phyloP scores from a whole-genome alignment of 1,140 invertebrate species.

The Drosophila ambigua region DNA sequence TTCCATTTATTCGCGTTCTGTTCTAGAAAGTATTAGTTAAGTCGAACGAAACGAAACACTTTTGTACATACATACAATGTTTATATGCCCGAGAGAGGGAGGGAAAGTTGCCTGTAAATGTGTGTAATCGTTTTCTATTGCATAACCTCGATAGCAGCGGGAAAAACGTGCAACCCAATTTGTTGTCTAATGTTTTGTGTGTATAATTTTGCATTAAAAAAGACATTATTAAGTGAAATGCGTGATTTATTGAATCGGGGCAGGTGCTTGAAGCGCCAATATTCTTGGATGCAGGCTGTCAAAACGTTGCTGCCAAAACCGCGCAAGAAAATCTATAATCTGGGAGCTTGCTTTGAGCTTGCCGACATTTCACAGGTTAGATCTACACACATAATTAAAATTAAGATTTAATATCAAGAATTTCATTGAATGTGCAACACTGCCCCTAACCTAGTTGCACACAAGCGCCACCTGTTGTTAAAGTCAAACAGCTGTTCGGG shows the following conservation, averaged over 20 bases:
- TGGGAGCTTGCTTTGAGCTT: conserved; percentile 65
- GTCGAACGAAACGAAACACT: conserved; percentile 43
- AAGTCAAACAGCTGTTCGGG: too few relatives aligned
- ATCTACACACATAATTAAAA: too few relatives aligned
- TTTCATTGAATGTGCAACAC: too few relatives aligned
- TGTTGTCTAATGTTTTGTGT: conserved; percentile 45
- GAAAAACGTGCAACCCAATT: conserved; percentile 36
- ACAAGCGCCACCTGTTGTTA: too few relatives aligned
- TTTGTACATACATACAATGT: conserved; percentile 43
- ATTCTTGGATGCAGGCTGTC: conserved; percentile 38
- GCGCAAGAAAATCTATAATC: conserved; percentile 67
- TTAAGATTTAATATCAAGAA: background rate
- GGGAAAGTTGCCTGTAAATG: conserved; percentile 45
- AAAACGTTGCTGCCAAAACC: conserved; percentile 46
- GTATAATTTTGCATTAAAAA: conserved; percentile 50
- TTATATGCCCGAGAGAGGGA: conserved; percentile 37
- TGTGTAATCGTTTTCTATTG: conserved; percentile 62
- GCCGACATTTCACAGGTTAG: conserved; percentile 63
- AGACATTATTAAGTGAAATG: conserved; percentile 34
- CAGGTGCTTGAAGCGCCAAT: conserved; percentile 30
- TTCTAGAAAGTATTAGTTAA: conserved; percentile 49
- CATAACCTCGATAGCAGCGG: conserved; percentile 67
- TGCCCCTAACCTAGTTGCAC: too few relatives aligned
- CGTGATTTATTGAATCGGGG: conserved; percentile 32
- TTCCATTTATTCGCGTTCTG: conserved; percentile 35